Evolutionary conservation across 2,888 invertebrate species (phyloP).

Genomic region (Pristionchus mayeri): DNA sequence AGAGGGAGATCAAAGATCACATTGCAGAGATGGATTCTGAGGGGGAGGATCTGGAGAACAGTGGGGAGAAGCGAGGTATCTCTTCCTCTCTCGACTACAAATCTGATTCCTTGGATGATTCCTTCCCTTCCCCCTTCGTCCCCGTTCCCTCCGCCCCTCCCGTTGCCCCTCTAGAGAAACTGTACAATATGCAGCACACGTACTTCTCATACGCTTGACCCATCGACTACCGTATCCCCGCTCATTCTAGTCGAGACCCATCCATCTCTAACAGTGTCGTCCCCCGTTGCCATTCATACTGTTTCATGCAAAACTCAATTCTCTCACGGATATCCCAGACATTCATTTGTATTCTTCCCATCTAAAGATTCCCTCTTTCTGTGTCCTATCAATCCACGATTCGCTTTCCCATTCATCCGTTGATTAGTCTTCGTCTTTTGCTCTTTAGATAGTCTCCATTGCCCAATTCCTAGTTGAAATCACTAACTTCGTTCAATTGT

Average conservation of each 20-base stretch:
- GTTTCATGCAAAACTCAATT: not conserved
- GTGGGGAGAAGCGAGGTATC: not conserved
- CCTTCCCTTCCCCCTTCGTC: not conserved
- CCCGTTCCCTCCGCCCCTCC: not conserved
- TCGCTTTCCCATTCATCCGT: not conserved
- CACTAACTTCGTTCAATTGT: not conserved
- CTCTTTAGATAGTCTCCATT: not conserved
- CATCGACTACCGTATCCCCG: constrained; percentile 11
- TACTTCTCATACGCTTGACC: constrained; percentile 46
- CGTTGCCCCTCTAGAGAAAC: constrained; percentile 49
- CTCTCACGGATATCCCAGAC: constrained; percentile 16
- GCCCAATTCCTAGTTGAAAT: not conserved
- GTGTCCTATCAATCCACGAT: not conserved
- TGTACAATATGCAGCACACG: constrained; percentile 51
- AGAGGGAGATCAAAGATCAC: too few relatives aligned
- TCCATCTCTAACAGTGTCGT: not conserved
- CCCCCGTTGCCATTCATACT: constrained; percentile 37
- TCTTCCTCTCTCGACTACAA: constrained; percentile 26
- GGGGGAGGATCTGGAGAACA: constrained; percentile 41
- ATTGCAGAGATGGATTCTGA: constrained; percentile 44
- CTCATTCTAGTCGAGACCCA: constrained; percentile 18
- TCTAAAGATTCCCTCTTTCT: not conserved
- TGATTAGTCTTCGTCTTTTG: not conserved
- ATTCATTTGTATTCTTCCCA: constrained; percentile 5
- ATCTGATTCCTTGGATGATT: not conserved